Evolutionary conservation across 2,113 vertebrate species (phyloP), one percentile per base, ranked within the genome.

Genomic region (Brienomyrus longianalis): DNA sequence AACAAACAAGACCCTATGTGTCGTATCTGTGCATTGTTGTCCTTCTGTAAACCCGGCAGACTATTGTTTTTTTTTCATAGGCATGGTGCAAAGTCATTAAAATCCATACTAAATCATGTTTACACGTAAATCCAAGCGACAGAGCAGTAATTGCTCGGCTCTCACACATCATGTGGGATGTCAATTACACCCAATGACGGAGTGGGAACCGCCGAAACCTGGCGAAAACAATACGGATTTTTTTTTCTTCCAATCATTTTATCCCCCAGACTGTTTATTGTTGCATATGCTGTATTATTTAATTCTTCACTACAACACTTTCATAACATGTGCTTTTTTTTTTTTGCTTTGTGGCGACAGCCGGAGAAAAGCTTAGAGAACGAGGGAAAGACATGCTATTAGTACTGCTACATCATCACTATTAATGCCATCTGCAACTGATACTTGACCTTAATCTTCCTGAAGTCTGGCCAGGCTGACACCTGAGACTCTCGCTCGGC

Each of bases 401-500:
- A 95, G 93, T 92, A 89, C 92, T 90, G 93, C 93, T 94, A 94
- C 94, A 94, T 93, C 94, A 95, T 95, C 94, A 94, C 95, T 94
- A 95, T 94, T 94, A 92, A 94, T 21, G 91, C 95, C 94, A 95
- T 95, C 94, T 95, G 95, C 91, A 96, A 93, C 86, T 88, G 92
- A 93, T 94, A 92, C 94, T 94, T 92, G 91, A 91, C 88, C 92
- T 92, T 95, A 94, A 95, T 94, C 94, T 93, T 91, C 59, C 91
- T 91, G n/a, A 31, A 93, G 92, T 90, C 92, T 89, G 92, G 92
- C 94, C 83, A 93, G 94, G 94, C 94, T 94, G 95, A 95, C 94
- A 93, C 92, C 92, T 90, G 91, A 91, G 90, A 90, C 89, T 43
- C 87, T 89, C 85, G 2, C 43, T 74, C 27, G 17, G 74, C 86